Conservation (phyloP, 2,797 vertebrate species). For the Gambusia yucatana region DNA sequence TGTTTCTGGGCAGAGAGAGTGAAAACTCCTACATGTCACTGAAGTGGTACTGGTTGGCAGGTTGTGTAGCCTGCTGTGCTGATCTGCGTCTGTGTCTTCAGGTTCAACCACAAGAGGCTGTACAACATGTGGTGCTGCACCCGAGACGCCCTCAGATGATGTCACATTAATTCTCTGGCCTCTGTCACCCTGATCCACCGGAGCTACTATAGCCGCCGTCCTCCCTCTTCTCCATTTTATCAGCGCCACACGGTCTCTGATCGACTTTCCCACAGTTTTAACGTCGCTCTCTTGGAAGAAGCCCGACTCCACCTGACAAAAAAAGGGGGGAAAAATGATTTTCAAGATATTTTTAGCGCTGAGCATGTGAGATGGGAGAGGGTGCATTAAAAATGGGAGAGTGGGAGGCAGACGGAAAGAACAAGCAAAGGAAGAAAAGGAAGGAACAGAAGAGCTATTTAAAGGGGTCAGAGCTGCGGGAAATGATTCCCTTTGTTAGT, state of each 20-base stretch:
- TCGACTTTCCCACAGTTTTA: constrained; percentile 95
- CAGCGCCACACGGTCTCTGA: constrained; percentile 91
- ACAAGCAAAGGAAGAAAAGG: constrained; percentile 33
- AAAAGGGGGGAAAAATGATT: constrained; percentile 38
- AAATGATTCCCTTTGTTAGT: constrained; percentile 52
- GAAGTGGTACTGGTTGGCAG: constrained; percentile 89
- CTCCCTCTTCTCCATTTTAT: constrained; percentile 94
- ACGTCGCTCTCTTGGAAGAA: constrained; percentile 94
- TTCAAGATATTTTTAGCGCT: constrained; percentile 59
- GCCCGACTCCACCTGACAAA: constrained; percentile 90
- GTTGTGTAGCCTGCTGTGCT: constrained; percentile 82
- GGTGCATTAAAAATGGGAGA: constrained; percentile 38
- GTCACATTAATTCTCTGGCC: constrained; percentile 60
- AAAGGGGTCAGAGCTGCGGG: constrained; percentile 47
- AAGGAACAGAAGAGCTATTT: constrained; percentile 61
- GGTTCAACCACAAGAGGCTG: constrained; percentile 80
- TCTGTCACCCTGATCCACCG: constrained; percentile 74
- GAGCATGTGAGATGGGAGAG: constrained; percentile 48
- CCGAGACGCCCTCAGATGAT: constrained; percentile 79
- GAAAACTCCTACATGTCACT: constrained; percentile 86
- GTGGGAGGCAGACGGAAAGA: constrained; percentile 29
- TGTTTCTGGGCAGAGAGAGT: background rate
- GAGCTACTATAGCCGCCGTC: constrained; percentile 81
- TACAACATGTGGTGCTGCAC: constrained; percentile 76
- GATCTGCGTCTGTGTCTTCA: constrained; percentile 88